Percentiles rank a stretch among this genome's conserved stretches.
Evolutionary conservation across 2,888 invertebrate genomes (phyloP).

Genomic region (Rhagophthalmus giganteus): DNA sequence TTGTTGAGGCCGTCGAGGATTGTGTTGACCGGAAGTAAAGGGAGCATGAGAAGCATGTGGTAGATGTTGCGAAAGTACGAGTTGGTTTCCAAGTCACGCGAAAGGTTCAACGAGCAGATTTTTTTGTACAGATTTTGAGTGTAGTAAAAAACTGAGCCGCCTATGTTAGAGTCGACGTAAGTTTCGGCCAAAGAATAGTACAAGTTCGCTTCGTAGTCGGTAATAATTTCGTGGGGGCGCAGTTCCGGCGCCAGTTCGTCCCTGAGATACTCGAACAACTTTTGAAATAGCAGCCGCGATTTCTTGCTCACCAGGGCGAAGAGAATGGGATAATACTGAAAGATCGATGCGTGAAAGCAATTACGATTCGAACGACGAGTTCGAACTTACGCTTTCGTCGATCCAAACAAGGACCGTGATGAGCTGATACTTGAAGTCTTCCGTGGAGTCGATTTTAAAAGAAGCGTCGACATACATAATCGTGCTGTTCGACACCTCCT

Average conservation of each 20-base stretch:
- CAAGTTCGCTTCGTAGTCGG: slow-evolving; percentile 50
- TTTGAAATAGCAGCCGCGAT: slow-evolving; percentile 46
- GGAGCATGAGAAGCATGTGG: slow-evolving; percentile 52
- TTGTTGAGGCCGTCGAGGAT: slow-evolving; percentile 49
- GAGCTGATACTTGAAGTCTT: slow-evolving; percentile 47
- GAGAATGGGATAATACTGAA: slow-evolving; percentile 50
- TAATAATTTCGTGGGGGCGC: slow-evolving; percentile 49
- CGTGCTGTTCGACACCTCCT: slow-evolving; percentile 42
- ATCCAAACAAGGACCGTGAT: slow-evolving; percentile 50
- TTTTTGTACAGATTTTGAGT: slow-evolving; percentile 52
- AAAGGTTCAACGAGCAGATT: slow-evolving; percentile 46
- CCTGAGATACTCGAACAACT: slow-evolving; percentile 46
- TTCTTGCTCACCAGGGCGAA: slow-evolving; percentile 47
- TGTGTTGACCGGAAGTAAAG: slow-evolving; percentile 50
- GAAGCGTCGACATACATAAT: slow-evolving; percentile 52
- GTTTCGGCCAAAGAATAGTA: slow-evolving; percentile 51
- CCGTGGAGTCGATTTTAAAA: slow-evolving; percentile 47
- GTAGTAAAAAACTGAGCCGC: slow-evolving; percentile 51
- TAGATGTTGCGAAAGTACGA: slow-evolving; percentile 49
- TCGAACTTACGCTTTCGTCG: slow-evolving; percentile 51
- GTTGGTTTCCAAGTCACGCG: slow-evolving; percentile 48
- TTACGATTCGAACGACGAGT: neutral
- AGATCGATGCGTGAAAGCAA: slow-evolving; percentile 23
- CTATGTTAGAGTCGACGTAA: slow-evolving; percentile 48
- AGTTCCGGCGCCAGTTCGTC: slow-evolving; percentile 45